Conservation (phyloP, 1,140 invertebrate species). For the Pseudomyrmex concolor region DNA sequence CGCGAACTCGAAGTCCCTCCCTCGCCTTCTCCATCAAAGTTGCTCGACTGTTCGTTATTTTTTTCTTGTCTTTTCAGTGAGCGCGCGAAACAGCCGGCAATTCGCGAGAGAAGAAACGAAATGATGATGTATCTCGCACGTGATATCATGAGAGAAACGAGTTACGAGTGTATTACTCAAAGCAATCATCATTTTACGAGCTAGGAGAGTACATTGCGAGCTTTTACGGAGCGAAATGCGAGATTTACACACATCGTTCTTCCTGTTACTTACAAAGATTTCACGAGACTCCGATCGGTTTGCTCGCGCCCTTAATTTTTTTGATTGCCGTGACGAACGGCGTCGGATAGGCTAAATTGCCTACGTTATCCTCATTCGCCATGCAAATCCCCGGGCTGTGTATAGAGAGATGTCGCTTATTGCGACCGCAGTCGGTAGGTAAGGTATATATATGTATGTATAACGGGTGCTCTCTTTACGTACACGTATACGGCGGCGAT, state of each 20-base stretch:
- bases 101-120: neutral
- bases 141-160: neutral
- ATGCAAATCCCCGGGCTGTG: slow-evolving; percentile 38
- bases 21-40: neutral
- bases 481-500: slow-evolving; percentile 15
- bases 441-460: too few relatives aligned
- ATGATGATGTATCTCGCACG: too few relatives aligned
- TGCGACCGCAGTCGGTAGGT: slow-evolving; percentile 23
- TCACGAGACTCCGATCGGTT: neutral
- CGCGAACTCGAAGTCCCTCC: neutral
- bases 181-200: slow-evolving; percentile 9
- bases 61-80: slow-evolving; percentile 8
- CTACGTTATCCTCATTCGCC: slow-evolving; percentile 46
- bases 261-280: neutral
- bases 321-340: slow-evolving; percentile 2
- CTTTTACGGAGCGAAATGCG: neutral
- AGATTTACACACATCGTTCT: slow-evolving; percentile 2
- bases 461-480: slow-evolving; percentile 48
- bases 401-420: slow-evolving; percentile 41
- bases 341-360: slow-evolving; percentile 26
- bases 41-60: neutral
- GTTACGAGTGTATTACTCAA: neutral
- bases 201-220: neutral
- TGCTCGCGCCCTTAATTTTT: neutral
- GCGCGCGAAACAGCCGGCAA: neutral